Percentiles rank a stretch among this genome's conserved stretches.
Conservation (phyloP, 2,888 invertebrate genomes). For the Cecidostiba fungosa region DNA sequence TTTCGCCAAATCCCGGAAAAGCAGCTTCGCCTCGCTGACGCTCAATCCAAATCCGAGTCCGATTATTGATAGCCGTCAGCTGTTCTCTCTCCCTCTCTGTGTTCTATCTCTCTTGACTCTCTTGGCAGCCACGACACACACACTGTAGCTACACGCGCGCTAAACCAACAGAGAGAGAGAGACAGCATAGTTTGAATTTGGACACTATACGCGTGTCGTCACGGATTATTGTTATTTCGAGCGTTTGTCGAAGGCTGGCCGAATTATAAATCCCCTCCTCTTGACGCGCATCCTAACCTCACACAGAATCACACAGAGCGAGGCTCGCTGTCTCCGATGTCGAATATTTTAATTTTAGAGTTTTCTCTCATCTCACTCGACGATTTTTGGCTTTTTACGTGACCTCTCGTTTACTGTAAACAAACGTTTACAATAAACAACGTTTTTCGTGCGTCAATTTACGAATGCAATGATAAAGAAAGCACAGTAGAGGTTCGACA, state of each 20-base stretch:
- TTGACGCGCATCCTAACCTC: not conserved
- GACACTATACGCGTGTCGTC: conserved; percentile 67
- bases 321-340: conserved; percentile 5
- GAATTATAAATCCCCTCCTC: conserved; percentile 43
- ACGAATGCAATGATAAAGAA: not conserved
- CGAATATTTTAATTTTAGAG: conserved; percentile 53
- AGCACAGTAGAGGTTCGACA: not conserved
- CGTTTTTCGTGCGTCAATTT: not conserved
- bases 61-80: conserved; percentile 78
- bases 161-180: not conserved
- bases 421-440: not conserved
- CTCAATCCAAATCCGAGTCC: conserved; percentile 30
- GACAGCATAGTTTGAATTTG: conserved; percentile 51
- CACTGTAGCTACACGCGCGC: conserved; percentile 19
- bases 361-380: not conserved
- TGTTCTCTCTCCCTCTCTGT: conserved; percentile 67
- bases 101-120: conserved; percentile 63
- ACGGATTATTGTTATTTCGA: conserved; percentile 76
- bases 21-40: not conserved
- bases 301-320: too few species aligned
- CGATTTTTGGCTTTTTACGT: not conserved
- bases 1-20: conserved; percentile 8
- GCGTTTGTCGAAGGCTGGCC: conserved; percentile 73
- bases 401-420: not conserved
- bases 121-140: conserved; percentile 42